These are phyloP conservation scores for Neosilurus mollespiculum DNA, from an alignment of 2,797 vertebrate species.

Conservation along the genomic window DNA sequence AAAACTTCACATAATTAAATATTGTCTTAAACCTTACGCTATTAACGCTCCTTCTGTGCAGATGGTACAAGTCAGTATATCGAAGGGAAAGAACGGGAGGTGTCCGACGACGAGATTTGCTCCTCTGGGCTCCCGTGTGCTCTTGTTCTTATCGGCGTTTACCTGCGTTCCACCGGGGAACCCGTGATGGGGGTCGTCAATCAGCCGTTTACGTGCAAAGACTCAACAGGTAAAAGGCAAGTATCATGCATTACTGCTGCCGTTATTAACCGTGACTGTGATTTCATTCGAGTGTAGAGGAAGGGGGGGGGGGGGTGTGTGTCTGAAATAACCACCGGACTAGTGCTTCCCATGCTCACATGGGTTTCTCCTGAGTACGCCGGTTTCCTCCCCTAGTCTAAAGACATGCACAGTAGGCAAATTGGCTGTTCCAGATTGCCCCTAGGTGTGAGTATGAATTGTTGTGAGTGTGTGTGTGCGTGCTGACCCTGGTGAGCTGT, in stretches of 20 bases:
- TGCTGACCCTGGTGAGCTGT: no score
- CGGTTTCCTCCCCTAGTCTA: no score
- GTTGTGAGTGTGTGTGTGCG: no score
- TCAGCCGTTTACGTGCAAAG: slow-evolving; percentile 81
- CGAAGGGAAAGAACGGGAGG: slow-evolving; percentile 75
- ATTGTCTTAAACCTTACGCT: neutral
- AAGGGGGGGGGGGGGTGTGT: no score
- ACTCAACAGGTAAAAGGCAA: slow-evolving; percentile 67
- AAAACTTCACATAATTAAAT: neutral
- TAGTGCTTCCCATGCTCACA: neutral
- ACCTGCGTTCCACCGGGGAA: slow-evolving; percentile 76
- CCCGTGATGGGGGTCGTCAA: slow-evolving; percentile 90
- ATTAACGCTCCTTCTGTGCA: slow-evolving; percentile 55
- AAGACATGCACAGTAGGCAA: no score
- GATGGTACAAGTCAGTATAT: slow-evolving; percentile 89
- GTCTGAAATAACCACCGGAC: neutral
- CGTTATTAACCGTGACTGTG: no score
- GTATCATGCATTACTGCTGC: slow-evolving; percentile 26
- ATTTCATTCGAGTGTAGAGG: neutral
- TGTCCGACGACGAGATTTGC: slow-evolving; percentile 73
- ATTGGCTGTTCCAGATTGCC: no score
- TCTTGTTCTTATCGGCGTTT: slow-evolving; percentile 85
- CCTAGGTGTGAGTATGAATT: no score
- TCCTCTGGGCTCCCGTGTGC: slow-evolving; percentile 85
- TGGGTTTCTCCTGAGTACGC: no score